Evolutionary conservation across 2,888 invertebrate species (phyloP), one percentile per base, ranked within the genome.

Genomic region (Cephus pygmeus): DNA sequence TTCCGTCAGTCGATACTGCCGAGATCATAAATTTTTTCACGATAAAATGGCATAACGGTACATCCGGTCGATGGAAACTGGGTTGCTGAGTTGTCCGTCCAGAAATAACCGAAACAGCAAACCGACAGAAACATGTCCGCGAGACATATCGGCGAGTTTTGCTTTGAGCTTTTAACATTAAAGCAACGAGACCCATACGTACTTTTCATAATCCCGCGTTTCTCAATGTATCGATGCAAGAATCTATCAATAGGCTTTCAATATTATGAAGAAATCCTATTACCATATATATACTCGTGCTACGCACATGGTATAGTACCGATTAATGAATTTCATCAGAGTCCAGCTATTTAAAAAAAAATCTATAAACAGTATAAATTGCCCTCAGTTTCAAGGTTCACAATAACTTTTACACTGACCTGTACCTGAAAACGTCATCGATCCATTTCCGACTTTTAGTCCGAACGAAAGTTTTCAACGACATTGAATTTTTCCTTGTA

Each of bases 41-140:
- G 77, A 84, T 73, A 77, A 80, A 80, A 76, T 23, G 36, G 68
- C 34, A 75, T 76, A 80, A 81, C 78, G 76, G 79, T n/a, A 83
- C 79, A 79, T 82, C 83, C 83, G 82, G 82, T 81, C 78, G 81
- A 78, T 75, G 81, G 81, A 85, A 86, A 86, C 75, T 78, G 78
- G 78, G 76, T 76, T 78, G 78, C 75, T 68, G 78, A 78, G 78
- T 78, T 84, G 85, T 82, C 83, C 77, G 76, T 82, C 87, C 87
- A 85, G 86, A 87, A 87, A 87, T 87, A 87, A 81, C 82, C 81
- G 79, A 81, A 78, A 56, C 56, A 56, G 75, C 77, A 77, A 75
- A 40, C 75, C 80, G 74, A 79, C 77, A 77, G 82, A 85, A 86
- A 86, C 85, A 81, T 83, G 86, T 88, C 86, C 82, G 84, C 80